Percentiles rank a stretch among this genome's conserved stretches.
Evolutionary conservation across 2,113 vertebrate species (phyloP).

Genomic region (Engystomops pustulosus): DNA sequence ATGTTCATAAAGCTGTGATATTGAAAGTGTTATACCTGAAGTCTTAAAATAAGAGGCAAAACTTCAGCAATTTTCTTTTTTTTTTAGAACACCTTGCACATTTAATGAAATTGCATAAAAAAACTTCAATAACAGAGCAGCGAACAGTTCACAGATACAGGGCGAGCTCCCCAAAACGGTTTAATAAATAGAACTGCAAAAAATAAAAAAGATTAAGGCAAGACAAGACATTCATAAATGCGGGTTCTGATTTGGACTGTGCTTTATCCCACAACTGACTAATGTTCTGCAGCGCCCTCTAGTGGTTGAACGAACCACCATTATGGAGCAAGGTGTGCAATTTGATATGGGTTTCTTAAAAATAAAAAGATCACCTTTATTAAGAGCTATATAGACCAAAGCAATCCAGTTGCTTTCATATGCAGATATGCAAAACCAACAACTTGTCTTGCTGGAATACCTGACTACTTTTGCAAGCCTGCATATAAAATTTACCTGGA

Average conservation of each 20-base stretch:
- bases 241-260: constrained; percentile 40
- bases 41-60: no score
- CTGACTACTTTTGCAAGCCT: neutral
- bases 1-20: no score
- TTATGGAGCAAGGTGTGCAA: neutral
- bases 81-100: constrained; percentile 37
- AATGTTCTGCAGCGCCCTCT: constrained; percentile 36
- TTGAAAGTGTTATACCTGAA: no score
- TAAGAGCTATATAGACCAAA: neutral
- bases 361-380: neutral
- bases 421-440: neutral
- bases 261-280: constrained; percentile 26
- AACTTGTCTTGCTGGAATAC: neutral
- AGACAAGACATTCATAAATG: constrained; percentile 39
- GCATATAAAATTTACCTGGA: neutral
- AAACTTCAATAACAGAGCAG: constrained; percentile 37
- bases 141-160: constrained; percentile 2
- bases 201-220: constrained; percentile 47
- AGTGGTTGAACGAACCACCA: neutral
- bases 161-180: neutral
- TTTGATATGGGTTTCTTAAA: neutral
- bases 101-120: constrained; percentile 43
- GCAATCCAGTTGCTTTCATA: neutral
- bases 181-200: constrained; percentile 50
- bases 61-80: no score